Evolutionary conservation across 2,113 vertebrate genomes (phyloP), one percentile per base, ranked within the genome.

Genomic region (Pimephales promelas): DNA sequence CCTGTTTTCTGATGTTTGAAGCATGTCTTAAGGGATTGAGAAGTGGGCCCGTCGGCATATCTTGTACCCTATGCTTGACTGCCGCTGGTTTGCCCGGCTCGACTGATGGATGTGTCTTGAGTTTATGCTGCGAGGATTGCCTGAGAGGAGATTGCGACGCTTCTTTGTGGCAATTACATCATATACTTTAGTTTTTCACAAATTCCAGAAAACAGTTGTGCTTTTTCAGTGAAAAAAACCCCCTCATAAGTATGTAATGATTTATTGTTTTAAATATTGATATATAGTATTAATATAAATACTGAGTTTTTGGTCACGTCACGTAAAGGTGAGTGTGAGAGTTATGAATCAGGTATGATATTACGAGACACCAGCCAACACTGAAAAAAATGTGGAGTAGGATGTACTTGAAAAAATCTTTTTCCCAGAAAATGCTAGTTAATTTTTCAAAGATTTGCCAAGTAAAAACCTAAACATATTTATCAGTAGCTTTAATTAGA

Each of bases 61-160:
- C 88, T 91, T 90, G 89, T 89, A 87, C 90, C 88, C 84, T 83
- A 28, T 88, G 90, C 90, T 90, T 90, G 91, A 89, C 86, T 89
- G 86, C 88, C 89, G 88, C 91, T 90, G 90, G 90, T 90, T 88
- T 76, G 83, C 84, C 85, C 76, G 73, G 86, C 85, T 85, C 13
- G 83, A 84, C 77, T 91, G 92, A 79, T 77, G 85, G 86, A 91
- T 84, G 54, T 59, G 61, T 45, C 31, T 84, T 36, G 77, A 86
- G 85, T 89, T 84, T 83, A 88, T 87, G 89, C 90, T 87, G 90
- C 92, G 86, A 89, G 83, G 85, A 84, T 81, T 26, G 90, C 89
- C 90, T 93, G 87, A 88, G 88, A 90, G 74, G 16, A 90, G 88
- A 92, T 92, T 91, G 92, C 36, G 26, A 64, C 14, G 54, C 3